Percentiles rank a stretch among this genome's conserved stretches.
Conservation (phyloP, 2,113 vertebrate species). For the Malurus elegans region DNA sequence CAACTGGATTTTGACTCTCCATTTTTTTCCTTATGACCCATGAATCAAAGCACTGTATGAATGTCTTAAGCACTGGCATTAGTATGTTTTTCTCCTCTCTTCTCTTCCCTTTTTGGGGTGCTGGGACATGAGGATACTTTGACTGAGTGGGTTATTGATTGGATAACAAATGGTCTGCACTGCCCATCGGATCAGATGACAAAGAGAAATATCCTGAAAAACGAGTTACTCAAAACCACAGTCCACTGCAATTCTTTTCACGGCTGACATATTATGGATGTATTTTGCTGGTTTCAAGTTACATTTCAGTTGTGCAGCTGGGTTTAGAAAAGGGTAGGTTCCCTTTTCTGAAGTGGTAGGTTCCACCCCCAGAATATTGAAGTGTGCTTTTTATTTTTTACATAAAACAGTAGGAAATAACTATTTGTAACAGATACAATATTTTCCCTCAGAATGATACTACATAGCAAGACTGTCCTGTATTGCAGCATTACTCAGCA, state of each 20-base stretch:
- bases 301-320: not conserved
- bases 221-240: not conserved
- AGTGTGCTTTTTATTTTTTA: not conserved
- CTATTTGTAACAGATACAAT: not conserved
- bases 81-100: not conserved
- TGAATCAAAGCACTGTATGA: not conserved
- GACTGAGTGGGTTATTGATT: not conserved
- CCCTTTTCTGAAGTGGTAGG: not conserved
- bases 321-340: not conserved
- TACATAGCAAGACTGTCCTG: not conserved
- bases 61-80: not conserved
- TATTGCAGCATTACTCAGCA: not conserved
- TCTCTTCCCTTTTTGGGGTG: not conserved
- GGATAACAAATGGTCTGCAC: not conserved
- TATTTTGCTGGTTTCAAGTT: not conserved
- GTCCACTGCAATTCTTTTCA: not conserved
- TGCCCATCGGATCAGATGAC: not conserved
- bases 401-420: not conserved
- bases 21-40: not conserved
- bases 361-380: not conserved
- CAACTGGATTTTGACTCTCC: not conserved
- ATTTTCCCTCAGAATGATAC: not conserved
- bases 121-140: not conserved
- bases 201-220: conserved; percentile 1
- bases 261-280: not conserved